Evolutionary conservation across 1,140 invertebrate genomes (phyloP), one percentile per base, ranked within the genome.

Genomic region (Notospermus geniculatus): DNA sequence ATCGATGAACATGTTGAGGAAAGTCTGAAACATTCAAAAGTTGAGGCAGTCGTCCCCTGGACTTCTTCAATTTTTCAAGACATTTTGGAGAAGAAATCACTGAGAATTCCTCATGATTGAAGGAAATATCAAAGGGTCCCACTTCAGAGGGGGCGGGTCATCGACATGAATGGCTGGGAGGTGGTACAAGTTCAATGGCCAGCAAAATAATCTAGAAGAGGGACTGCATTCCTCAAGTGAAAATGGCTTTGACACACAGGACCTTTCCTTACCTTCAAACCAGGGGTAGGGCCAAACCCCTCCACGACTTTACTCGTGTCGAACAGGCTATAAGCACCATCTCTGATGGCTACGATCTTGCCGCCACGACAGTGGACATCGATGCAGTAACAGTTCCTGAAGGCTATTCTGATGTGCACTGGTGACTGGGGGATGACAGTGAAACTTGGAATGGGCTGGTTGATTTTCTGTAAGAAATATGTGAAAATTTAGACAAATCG

Each of bases 271-370:
- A 88, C 88, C 85, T 95, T 96, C 0, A 97, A 83, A 0, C 91
- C 91, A 70, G 91, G 92, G 2, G 92, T 95, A 0, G 94, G 93
- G 1, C 88, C 91, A 68, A 97, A 92, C 64, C 95, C 94, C 68
- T 95, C 93, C 2, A 97, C 89, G 11, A 92, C 89, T 67, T 91
- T 90, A 65, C 87, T 90, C 30, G 93, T 87, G 78, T 97, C 94
- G 76, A 97, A 97, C 59, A 90, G 86, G 72, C 91, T 95, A 80
- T 92, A 97, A 0, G 94, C 92, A 5, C 94, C 95, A 83, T 98
- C 95, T 56, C 93, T 83, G 46, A 98, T 86, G 19, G 92, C 91
- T 0, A 97, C 90, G 22, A 93, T 80, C 53, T 90, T 90, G 13
- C 90, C 89, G 52, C 72, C 63, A 57, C 90, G 85, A 58, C 96